Conservation (phyloP, 1,140 invertebrate species). For the Aricia agestis region DNA sequence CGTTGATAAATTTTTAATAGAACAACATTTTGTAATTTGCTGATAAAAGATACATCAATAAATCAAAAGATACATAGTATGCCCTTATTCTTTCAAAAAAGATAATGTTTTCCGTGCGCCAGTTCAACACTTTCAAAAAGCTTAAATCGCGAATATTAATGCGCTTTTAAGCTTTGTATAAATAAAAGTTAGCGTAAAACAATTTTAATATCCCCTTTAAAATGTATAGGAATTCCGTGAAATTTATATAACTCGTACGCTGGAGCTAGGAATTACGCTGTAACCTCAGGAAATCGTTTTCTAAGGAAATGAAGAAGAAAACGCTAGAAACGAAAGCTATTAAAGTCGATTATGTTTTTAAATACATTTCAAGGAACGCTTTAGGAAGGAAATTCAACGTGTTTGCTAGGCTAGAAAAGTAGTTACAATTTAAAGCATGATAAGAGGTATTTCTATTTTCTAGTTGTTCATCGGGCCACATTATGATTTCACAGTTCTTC, state of each 20-base stretch:
- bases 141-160: background rate
- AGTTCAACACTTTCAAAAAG: too few relatives aligned
- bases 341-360: constrained; percentile 3
- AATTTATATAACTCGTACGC: background rate
- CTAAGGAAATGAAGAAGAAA: constrained; percentile 11
- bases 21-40: too few relatives aligned
- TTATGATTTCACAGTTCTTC: too few relatives aligned
- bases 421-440: too few relatives aligned
- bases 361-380: background rate
- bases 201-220: background rate
- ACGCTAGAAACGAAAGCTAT: background rate
- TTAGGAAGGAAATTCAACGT: background rate
- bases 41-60: too few relatives aligned
- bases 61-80: too few relatives aligned
- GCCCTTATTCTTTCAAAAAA: too few relatives aligned
- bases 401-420: too few relatives aligned
- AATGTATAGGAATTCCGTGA: background rate
- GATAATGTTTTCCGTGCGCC: too few relatives aligned
- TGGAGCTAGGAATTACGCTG: background rate
- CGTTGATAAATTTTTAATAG: too few relatives aligned
- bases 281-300: constrained; percentile 6
- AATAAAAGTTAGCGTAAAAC: background rate
- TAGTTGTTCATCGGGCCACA: too few relatives aligned
- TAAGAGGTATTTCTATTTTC: too few relatives aligned
- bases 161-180: background rate